Base-by-base conservation (phyloP, 2,888 invertebrate species). In the Ethmia dodecea region DNA sequence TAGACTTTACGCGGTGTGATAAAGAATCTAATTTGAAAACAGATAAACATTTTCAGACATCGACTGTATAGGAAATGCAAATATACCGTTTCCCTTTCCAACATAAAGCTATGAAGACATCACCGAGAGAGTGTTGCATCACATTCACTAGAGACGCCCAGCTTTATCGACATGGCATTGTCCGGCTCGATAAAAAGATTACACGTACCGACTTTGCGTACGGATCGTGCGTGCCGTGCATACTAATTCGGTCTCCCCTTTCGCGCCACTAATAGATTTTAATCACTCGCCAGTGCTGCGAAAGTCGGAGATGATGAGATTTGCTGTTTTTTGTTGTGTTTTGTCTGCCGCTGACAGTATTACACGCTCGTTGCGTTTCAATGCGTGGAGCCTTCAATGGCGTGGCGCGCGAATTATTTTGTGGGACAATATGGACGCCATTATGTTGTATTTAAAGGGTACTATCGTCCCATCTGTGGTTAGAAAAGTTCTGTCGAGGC, bases 201-300 rank as follows among this genome's bases (percentile, higher is more conserved):
- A 80, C 75, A 61, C 73, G 69, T 78, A n/a, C n/a, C n/a, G n/a
- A n/a, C n/a, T n/a, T 77, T 66, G 75, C 79, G 74, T 77, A 72
- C 71, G 71, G 70, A 59, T 70, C 60, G 79, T 67, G 74, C 84
- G 84, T 84, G 84, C 69, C 64, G 66, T 69, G 84, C 74, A 84
- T 84, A 71, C 71, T 83, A 84, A 84, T 77, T 61, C 49, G 52
- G 49, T 48, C 68, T 69, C 75, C 71, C 69, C 74, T 70, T 63
- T 59, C 55, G 54, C 56, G 54, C 50, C 67, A 70, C 70, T 76
- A 71, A 79, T 79, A 81, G 84, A 84, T 84, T 83, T 77, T 80
- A 84, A 84, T 81, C 83, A 73, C 61, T 51, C 61, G 57, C 56
- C 60, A 62, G 53, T 40, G 49, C 49, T 48, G 49, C 55, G 57